Base-by-base conservation (phyloP, 2,888 invertebrate species). In the Aethes cnicana region DNA sequence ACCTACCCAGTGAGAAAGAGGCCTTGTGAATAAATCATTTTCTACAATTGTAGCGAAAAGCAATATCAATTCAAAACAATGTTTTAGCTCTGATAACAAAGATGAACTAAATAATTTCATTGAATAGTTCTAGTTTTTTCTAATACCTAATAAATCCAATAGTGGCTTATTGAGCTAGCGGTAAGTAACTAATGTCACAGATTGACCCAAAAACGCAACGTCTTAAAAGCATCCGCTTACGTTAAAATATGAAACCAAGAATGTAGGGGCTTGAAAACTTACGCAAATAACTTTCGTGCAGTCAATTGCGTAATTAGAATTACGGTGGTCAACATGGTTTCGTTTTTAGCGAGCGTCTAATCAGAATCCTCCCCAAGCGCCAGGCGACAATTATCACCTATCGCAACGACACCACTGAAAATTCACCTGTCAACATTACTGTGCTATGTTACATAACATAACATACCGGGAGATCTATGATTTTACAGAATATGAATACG, bases 291-390 rank as follows among this genome's bases (percentile, higher is more conserved):
- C 14, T 44, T 32, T 26, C 39, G 17, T 28, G 37, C 30, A 35
- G 12, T 44, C 6, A 49, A 59, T 81, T 76, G 67, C 70, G 69
- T 72, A 74, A 80, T 67, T 57, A 62, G 56, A 70, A 68, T 69
- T 69, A 65, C 59, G 69, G 63, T 73, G 60, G 77, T 79, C 82
- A 63, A 75, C 85, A 81, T 73, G 87, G 87, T 88, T 87, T 86
- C 87, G 63, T 76, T 84, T 86, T 88, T 88, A 87, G 87, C 88
- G 64, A 60, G 53, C 55, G 65, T 73, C 80, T 82, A 79, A 81
- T 73, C 70, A 75, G 67, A 62, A 68, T 72, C 69, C 60, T 61
- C 70, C 68, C 70, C 63, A 59, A 69, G 65, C 64, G 63, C 63
- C 11, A 25, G 7, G 16, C 21, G 12, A 58, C 61, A 67, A 57